Evolutionary conservation across 1,140 invertebrate species (phyloP).

Genomic region (Listronotus bonariensis): DNA sequence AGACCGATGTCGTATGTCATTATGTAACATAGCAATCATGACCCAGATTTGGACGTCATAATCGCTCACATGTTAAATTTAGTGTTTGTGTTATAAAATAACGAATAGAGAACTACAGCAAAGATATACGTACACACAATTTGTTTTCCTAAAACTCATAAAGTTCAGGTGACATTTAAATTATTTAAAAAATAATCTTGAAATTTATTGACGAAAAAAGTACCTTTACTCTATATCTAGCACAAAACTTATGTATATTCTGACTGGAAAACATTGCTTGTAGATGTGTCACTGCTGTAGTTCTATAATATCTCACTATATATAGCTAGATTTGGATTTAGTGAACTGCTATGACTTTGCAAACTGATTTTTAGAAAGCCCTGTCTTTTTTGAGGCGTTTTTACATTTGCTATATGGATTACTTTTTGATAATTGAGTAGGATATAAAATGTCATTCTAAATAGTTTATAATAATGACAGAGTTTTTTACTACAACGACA

Average conservation of each 20-base stretch:
- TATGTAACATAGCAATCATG: conserved; percentile 39
- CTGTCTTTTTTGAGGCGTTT: conserved; percentile 15
- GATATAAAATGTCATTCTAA: too few species aligned
- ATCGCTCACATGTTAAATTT: conserved; percentile 40
- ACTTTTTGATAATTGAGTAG: neutral
- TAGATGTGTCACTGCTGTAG: too few species aligned
- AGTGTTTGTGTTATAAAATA: conserved; percentile 42
- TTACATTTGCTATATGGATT: neutral
- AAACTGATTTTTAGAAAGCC: conserved; percentile 25
- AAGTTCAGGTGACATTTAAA: too few species aligned
- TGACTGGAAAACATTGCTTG: too few species aligned
- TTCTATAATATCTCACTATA: conserved; percentile 9
- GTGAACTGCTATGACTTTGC: conserved; percentile 5
- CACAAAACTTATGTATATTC: too few species aligned
- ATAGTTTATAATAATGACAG: too few species aligned
- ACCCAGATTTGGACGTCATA: conserved; percentile 36
- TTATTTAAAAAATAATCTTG: too few species aligned
- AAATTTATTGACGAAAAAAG: too few species aligned
- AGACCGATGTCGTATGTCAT: conserved; percentile 26
- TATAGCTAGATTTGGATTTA: conserved; percentile 23
- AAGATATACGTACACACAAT: neutral
- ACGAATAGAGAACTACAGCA: conserved; percentile 35
- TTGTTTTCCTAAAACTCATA: too few species aligned
- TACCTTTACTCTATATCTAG: too few species aligned
- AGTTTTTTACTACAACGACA: too few species aligned